Evolutionary conservation across 2,888 invertebrate species (phyloP), one percentile per base, ranked within the genome.

Genomic region (Drepana falcataria): DNA sequence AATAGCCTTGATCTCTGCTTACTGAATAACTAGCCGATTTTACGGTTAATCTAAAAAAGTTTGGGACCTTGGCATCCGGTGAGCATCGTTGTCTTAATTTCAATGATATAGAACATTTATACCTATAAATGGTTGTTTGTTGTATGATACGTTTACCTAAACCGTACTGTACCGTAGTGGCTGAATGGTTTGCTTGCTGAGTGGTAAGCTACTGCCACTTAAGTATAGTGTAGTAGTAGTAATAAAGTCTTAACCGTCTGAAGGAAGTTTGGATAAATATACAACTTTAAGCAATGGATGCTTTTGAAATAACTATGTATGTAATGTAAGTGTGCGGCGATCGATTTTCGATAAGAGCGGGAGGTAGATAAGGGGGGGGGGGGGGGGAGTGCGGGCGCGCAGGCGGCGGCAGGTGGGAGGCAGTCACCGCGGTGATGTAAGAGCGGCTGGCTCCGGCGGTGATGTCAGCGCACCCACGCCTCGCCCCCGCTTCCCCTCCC

Each of bases 391-490:
- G 69, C 70, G 74, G 70, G 72, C 72, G 73, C 73, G 76, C 72
- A 73, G 71, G 75, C 73, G 69, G 70, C 64, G 62, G 55, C 63
- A 73, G 79, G 82, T 84, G 81, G 85, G 79, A 80, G 84, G 81
- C 73, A 77, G 75, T 70, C 70, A 72, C 68, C 69, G 21, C 21
- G 87, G 80, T 89, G 90, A 89, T 88, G 90, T 90, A 90, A 90
- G 89, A 88, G 70, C 86, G 81, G 80, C 84, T 86, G 83, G 81
- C 85, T 84, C 74, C 69, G 82, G 83, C 80, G 90, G 85, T 90
- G 90, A 90, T 89, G 89, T 90, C 90, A 90, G 85, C 87, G 83
- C 85, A 79, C 86, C 86, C 82, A 85, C 87, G 75, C 74, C 72
- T 61, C 70, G 64, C 75, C 76, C 75, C 73, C 75, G 71, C 75